Conservation (phyloP, 1,140 invertebrate genomes). For the Penaeus chinensis region DNA sequence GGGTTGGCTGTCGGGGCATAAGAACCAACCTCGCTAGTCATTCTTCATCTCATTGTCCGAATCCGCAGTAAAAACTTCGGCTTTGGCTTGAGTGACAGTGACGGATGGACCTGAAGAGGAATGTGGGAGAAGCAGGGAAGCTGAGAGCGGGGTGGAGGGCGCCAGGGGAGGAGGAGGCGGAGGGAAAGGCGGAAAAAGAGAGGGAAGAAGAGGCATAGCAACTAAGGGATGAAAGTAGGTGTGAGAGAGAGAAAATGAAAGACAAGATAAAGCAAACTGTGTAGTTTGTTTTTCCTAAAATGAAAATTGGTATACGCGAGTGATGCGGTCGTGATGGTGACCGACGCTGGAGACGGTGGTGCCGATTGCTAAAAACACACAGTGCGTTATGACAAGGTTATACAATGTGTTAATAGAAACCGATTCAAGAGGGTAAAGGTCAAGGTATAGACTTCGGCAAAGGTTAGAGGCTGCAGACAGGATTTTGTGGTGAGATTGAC, state of each 20-base stretch:
- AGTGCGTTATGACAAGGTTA: no score
- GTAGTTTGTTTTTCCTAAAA: no score
- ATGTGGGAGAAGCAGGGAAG: constrained; percentile 17
- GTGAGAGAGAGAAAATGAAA: not conserved
- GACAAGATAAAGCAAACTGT: not conserved
- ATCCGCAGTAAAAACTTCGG: constrained; percentile 53
- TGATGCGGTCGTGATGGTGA: no score
- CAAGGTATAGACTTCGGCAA: no score
- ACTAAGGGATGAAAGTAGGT: not conserved
- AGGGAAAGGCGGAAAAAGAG: constrained; percentile 22
- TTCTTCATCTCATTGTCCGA: constrained; percentile 61
- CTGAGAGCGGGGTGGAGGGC: not conserved
- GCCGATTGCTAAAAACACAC: no score
- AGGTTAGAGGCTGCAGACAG: no score
- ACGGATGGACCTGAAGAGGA: constrained; percentile 48
- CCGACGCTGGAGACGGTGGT: no score
- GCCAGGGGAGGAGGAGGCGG: not conserved
- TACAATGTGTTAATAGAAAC: no score
- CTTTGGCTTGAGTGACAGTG: constrained; percentile 58
- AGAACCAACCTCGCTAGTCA: constrained; percentile 41
- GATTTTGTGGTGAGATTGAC: no score
- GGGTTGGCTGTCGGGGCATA: constrained; percentile 45
- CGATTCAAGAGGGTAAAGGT: no score
- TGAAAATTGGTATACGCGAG: no score
- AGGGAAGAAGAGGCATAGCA: constrained; percentile 13